phyloP scores from a whole-genome alignment of 1,140 invertebrate genomes.

The Danaus melanippus region DNA sequence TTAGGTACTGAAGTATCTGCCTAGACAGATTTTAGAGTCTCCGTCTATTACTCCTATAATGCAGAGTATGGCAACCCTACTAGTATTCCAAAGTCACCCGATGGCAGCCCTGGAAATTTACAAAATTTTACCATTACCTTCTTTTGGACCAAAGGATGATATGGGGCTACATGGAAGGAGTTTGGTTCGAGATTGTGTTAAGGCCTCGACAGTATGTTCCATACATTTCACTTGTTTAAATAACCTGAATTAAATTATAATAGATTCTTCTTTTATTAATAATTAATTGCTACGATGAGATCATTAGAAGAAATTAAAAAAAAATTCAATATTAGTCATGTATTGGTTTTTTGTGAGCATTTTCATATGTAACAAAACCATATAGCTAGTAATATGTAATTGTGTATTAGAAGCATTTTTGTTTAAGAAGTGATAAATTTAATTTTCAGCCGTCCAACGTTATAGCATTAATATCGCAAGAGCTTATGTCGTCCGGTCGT shows the following conservation, averaged over 20 bases:
- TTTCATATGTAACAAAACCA: too few relatives aligned
- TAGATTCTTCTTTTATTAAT: too few relatives aligned
- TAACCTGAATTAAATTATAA: too few relatives aligned
- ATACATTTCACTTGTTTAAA: too few relatives aligned
- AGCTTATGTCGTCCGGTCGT: constrained; percentile 49
- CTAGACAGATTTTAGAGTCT: constrained; percentile 33
- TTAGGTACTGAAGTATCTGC: constrained; percentile 47
- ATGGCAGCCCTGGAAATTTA: constrained; percentile 59
- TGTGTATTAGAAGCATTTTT: too few relatives aligned
- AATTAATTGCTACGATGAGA: too few relatives aligned
- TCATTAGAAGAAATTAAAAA: too few relatives aligned
- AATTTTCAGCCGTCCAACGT: constrained; percentile 46
- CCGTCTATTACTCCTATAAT: constrained; percentile 48
- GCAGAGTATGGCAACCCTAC: constrained; percentile 44
- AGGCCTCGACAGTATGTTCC: constrained; percentile 52
- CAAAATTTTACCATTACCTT: constrained; percentile 53
- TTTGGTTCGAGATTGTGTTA: constrained; percentile 64
- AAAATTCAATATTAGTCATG: too few relatives aligned
- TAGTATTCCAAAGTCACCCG: constrained; percentile 62
- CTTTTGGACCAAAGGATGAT: constrained; percentile 60
- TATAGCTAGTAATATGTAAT: too few relatives aligned
- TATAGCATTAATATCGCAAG: constrained; percentile 48
- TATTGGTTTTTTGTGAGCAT: too few relatives aligned
- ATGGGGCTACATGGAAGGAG: constrained; percentile 54
- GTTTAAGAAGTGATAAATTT: not conserved